Evolutionary conservation across 2,888 invertebrate genomes (phyloP).

Genomic region (Dryomyza anilis): DNA sequence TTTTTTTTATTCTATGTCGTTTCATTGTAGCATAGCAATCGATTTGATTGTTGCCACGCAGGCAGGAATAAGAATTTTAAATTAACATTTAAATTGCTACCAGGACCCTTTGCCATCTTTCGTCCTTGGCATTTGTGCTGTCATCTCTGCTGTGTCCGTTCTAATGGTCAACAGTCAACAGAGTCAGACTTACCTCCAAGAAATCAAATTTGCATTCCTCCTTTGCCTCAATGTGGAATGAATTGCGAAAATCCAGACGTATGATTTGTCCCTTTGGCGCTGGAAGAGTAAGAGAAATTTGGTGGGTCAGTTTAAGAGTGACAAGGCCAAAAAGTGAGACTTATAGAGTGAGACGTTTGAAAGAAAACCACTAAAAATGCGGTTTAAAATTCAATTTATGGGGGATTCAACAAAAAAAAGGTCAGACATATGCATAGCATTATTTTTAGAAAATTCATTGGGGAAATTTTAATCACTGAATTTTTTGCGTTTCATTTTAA

Average conservation of each 20-base stretch:
- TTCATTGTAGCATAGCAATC: neutral
- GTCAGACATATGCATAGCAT: no score
- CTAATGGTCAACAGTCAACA: neutral
- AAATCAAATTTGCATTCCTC: conserved; percentile 78
- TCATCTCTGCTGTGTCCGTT: neutral
- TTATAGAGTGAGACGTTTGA: neutral
- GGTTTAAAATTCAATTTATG: neutral
- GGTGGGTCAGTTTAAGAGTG: neutral
- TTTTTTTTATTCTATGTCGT: no score
- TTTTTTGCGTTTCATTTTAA: no score
- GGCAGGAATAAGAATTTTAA: neutral
- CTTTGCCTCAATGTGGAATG: conserved; percentile 73
- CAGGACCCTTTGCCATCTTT: neutral
- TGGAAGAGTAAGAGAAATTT: conserved; percentile 49
- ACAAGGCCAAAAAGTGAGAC: neutral
- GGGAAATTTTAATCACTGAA: neutral
- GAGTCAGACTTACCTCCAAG: conserved; percentile 69
- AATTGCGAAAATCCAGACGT: conserved; percentile 79
- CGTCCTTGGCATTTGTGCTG: neutral
- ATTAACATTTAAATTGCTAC: neutral
- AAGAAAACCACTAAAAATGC: neutral
- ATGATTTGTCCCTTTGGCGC: conserved; percentile 71
- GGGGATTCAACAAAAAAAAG: neutral
- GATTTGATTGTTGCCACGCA: neutral
- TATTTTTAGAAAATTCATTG: neutral